phyloP scores from a whole-genome alignment of 2,797 vertebrate genomes.

The Notoglanidium macrostoma region DNA sequence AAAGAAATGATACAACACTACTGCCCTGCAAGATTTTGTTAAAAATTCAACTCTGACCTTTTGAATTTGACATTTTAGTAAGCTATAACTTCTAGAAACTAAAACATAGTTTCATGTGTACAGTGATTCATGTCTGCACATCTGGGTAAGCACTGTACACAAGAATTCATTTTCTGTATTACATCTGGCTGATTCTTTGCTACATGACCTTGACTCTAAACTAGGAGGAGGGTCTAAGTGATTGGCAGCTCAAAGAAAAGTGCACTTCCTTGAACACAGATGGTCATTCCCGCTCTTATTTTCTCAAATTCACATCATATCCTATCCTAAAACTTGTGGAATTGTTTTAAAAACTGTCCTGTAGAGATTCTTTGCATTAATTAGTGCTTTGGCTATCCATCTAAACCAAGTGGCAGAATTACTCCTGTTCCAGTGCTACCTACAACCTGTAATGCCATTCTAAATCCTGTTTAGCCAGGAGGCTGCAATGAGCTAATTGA shows the following conservation, averaged over 20 bases:
- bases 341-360: not conserved
- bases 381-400: not conserved
- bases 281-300: not conserved
- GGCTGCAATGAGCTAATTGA: slow-evolving; percentile 7
- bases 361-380: not conserved
- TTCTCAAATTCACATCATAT: not conserved
- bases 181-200: not conserved
- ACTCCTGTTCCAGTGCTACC: not conserved
- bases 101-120: not conserved
- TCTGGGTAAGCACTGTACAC: not conserved
- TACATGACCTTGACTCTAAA: not conserved
- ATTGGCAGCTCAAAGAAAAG: not conserved
- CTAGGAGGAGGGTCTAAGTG: not conserved
- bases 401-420: not conserved
- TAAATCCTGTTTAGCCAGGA: not conserved
- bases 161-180: not conserved
- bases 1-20: not conserved
- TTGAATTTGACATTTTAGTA: not conserved
- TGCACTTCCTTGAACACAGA: not conserved
- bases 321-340: not conserved
- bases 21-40: not conserved
- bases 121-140: not conserved
- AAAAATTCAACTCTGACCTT: not conserved
- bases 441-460: not conserved
- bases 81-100: not conserved